phyloP scores from a whole-genome alignment of 2,113 vertebrate genomes.

The Paratilapia polleni region DNA sequence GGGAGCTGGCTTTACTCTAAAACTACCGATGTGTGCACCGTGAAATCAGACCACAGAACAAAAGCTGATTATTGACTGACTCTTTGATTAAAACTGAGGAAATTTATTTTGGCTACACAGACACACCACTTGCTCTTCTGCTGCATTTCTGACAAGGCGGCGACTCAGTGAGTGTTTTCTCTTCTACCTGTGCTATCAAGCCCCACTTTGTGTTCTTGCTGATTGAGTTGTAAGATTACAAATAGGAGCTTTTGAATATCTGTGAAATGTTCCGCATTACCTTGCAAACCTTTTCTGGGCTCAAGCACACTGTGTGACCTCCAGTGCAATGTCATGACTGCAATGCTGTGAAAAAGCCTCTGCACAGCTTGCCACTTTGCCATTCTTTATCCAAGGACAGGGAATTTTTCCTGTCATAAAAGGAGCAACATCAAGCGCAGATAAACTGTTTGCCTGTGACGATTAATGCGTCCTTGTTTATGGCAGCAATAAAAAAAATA shows the following conservation, averaged over 20 bases:
- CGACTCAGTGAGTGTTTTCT: background rate
- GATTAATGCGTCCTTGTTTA: too few species aligned
- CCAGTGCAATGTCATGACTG: background rate
- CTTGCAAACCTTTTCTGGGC: background rate
- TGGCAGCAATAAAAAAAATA: too few species aligned
- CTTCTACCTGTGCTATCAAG: background rate
- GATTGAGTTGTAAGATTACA: background rate
- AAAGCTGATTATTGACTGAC: background rate
- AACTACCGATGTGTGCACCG: background rate
- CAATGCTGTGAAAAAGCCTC: background rate
- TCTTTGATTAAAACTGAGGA: background rate
- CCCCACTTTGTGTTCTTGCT: background rate
- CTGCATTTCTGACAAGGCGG: background rate
- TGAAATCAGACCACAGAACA: constrained; percentile 2
- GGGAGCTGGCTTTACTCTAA: background rate
- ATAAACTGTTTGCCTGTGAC: background rate
- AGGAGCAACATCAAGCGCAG: background rate
- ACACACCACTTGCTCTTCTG: background rate
- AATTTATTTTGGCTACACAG: background rate
- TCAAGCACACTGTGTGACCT: background rate
- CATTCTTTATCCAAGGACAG: background rate
- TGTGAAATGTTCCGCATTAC: background rate
- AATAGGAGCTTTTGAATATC: background rate
- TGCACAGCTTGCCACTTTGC: background rate
- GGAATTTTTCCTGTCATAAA: background rate